Percentiles rank a stretch among this genome's conserved stretches.
These are phyloP conservation scores for Chaenocephalus aceratus DNA, from an alignment of 2,113 vertebrate species.

Conservation along the genomic window DNA sequence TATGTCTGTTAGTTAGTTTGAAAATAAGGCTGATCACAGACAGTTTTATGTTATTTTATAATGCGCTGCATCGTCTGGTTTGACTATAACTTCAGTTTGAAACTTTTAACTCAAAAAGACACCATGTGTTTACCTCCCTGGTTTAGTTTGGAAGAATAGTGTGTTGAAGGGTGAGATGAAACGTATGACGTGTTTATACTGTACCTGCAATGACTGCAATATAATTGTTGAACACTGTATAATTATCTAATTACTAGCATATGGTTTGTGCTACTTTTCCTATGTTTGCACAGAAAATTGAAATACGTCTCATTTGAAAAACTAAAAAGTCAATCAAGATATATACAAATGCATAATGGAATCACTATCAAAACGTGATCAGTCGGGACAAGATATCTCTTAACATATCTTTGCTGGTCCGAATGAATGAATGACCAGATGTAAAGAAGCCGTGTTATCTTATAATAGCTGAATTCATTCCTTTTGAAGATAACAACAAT, in stretches of 20 bases:
- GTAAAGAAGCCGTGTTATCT: not conserved
- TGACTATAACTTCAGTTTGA: not conserved
- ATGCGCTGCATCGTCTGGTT: not conserved
- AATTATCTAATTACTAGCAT: constrained; percentile 5
- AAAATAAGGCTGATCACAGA: not conserved
- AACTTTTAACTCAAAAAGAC: not conserved
- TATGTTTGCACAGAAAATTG: not conserved
- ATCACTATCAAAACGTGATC: not conserved
- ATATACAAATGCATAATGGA: not conserved
- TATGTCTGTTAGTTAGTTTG: constrained; percentile 1
- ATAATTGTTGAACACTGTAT: not conserved
- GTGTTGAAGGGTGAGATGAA: not conserved
- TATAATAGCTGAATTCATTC: not conserved
- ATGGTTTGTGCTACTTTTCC: not conserved
- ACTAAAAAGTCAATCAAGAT: not conserved
- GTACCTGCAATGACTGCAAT: too few relatives aligned
- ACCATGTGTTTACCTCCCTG: not conserved
- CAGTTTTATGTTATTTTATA: not conserved
- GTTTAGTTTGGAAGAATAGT: not conserved
- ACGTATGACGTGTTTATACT: too few relatives aligned
- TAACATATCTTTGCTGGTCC: not conserved
- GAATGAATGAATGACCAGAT: not conserved
- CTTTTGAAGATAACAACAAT: not conserved
- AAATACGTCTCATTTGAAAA: not conserved
- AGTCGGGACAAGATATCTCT: not conserved